These are phyloP conservation scores for Philonicus albiceps DNA, from an alignment of 2,888 invertebrate species.

Conservation along the genomic window DNA sequence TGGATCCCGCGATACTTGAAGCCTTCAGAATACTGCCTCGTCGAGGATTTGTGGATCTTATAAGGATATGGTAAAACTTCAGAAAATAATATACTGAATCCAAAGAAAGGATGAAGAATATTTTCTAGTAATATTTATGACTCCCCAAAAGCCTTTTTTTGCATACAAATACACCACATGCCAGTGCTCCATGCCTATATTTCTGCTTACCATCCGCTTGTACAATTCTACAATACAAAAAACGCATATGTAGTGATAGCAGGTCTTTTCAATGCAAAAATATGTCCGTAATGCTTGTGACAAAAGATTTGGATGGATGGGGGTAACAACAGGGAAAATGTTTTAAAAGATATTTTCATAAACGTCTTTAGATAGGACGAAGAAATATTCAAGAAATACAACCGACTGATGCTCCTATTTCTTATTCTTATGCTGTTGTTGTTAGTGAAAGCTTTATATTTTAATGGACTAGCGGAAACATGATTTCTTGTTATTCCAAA, in stretches of 20 bases:
- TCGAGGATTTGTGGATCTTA: not conserved
- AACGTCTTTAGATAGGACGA: not conserved
- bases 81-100: not conserved
- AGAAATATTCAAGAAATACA: not conserved
- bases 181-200: too few species aligned
- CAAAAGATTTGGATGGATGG: not conserved
- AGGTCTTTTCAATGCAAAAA: not conserved
- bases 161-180: too few species aligned
- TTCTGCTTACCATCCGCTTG: not conserved
- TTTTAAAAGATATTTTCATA: not conserved
- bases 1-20: not conserved
- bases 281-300: not conserved
- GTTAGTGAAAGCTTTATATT: not conserved
- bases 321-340: not conserved
- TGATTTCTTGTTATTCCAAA: not conserved
- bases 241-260: not conserved
- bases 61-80: not conserved
- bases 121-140: not conserved
- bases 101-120: not conserved
- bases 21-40: not conserved
- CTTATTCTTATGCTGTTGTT: not conserved
- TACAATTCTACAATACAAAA: not conserved
- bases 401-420: not conserved
- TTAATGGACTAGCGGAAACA: not conserved
- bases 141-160: not conserved